A percentile compares a stretch with the other conserved stretches of the same genome.
phyloP scores from a whole-genome alignment of 35 echinoderm and acorn worm genomes.

The Patiria miniata region DNA sequence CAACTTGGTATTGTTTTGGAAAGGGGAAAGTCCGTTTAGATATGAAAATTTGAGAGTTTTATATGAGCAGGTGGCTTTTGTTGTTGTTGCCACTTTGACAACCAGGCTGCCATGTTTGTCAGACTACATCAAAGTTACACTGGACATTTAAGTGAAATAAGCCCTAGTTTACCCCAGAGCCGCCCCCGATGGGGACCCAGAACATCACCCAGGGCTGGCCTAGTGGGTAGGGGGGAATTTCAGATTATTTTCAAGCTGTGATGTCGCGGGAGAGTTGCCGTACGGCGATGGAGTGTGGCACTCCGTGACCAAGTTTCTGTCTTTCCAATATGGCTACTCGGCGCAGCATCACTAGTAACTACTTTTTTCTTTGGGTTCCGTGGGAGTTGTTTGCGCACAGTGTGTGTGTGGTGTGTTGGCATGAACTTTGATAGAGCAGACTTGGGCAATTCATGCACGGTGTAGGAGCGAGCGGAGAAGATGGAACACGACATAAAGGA shows the following conservation, averaged over 20 bases:
- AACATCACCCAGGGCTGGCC: background rate
- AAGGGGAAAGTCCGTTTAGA: background rate
- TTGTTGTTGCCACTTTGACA: slow-evolving; percentile 7
- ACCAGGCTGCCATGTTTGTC: slow-evolving; percentile 24
- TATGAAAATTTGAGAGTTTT: background rate
- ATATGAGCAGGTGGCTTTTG: background rate
- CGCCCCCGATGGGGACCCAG: background rate
- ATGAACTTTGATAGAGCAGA: slow-evolving; percentile 8
- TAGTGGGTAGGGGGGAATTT: background rate
- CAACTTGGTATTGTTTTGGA: background rate
- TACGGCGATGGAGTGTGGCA: background rate
- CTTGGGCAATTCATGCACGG: slow-evolving; percentile 11
- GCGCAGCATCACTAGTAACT: background rate
- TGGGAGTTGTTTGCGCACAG: slow-evolving; percentile 7
- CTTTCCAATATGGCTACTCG: slow-evolving; percentile 16
- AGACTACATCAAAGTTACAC: slow-evolving; percentile 22
- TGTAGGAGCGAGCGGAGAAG: background rate
- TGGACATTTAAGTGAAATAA: background rate
- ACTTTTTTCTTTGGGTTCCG: background rate
- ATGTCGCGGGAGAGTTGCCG: background rate
- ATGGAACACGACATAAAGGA: no score
- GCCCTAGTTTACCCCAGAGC: background rate
- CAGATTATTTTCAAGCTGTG: background rate
- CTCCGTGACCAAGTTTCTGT: background rate
- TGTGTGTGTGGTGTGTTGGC: background rate